Percentiles rank a stretch among this genome's conserved stretches.
Conservation (phyloP, 2,888 invertebrate species). For the Dryocosmus kuriphilus region DNA sequence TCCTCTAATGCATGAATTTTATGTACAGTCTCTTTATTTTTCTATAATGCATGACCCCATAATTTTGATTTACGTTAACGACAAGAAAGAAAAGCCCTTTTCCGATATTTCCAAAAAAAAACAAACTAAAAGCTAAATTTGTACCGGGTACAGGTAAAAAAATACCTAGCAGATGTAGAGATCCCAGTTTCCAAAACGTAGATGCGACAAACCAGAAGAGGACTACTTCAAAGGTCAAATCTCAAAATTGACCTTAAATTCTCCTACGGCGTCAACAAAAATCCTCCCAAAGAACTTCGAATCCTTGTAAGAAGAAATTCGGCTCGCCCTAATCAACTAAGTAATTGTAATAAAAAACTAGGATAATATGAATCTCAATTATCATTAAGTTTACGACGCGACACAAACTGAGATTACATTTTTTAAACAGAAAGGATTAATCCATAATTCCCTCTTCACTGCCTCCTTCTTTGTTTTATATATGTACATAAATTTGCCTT, state of each 20-base stretch:
- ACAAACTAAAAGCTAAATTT: conserved; percentile 58
- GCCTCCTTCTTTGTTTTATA: neutral
- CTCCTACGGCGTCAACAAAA: neutral
- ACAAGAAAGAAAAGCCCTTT: neutral
- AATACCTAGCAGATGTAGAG: conserved; percentile 67
- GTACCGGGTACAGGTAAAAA: conserved; percentile 70
- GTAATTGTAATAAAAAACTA: conserved; percentile 15
- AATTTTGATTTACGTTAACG: neutral
- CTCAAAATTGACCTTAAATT: conserved; percentile 21
- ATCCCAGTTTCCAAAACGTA: conserved; percentile 69
- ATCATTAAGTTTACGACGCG: neutral
- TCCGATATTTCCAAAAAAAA: neutral
- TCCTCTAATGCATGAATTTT: neutral
- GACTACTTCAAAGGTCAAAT: conserved; percentile 52
- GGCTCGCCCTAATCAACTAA: conserved; percentile 3
- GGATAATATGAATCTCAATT: neutral
- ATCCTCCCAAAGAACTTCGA: conserved; percentile 31
- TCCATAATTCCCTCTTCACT: neutral
- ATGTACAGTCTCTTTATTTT: neutral
- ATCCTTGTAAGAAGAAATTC: conserved; percentile 25
- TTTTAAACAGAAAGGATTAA: neutral
- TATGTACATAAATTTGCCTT: conserved; percentile 12
- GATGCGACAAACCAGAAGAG: conserved; percentile 56
- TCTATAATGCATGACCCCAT: neutral
- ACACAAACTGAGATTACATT: conserved; percentile 13